phyloP scores from a whole-genome alignment of 2,113 vertebrate genomes.

The Pandion haliaetus region DNA sequence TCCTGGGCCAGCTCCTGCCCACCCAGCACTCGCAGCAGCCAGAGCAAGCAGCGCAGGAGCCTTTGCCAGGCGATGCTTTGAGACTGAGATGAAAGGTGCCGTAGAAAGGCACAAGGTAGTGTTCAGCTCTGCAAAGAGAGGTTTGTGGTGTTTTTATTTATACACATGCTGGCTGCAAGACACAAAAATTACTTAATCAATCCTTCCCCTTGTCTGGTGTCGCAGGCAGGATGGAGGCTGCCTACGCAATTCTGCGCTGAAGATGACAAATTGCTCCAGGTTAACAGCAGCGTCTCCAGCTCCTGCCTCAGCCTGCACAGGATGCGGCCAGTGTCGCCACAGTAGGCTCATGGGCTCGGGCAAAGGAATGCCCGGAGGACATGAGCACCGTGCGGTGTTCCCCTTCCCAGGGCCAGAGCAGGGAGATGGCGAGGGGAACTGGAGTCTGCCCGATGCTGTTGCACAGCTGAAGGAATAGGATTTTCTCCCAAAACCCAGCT shows the following conservation, averaged over 20 bases:
- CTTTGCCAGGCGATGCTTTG: background rate
- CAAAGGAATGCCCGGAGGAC: accelerated
- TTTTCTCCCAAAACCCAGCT: background rate
- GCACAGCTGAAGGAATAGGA: background rate
- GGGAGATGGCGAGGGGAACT: background rate
- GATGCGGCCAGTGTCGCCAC: accelerated
- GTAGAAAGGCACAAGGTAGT: background rate
- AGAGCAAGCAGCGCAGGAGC: accelerated
- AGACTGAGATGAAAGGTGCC: background rate
- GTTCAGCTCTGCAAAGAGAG: background rate
- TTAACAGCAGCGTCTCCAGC: background rate
- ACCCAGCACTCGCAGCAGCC: accelerated
- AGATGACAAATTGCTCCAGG: background rate
- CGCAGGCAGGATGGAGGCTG: background rate
- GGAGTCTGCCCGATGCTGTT: accelerated
- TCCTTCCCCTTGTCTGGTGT: background rate
- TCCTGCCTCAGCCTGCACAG: background rate
- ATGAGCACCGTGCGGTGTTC: accelerated
- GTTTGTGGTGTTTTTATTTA: background rate
- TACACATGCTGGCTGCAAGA: background rate
- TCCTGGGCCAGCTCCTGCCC: background rate
- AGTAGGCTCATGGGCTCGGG: accelerated
- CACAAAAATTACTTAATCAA: slow-evolving; percentile 47
- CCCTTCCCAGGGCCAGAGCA: background rate
- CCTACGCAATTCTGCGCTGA: background rate